Conservation (phyloP, 2,797 vertebrate species). For the Danio kyathit region DNA sequence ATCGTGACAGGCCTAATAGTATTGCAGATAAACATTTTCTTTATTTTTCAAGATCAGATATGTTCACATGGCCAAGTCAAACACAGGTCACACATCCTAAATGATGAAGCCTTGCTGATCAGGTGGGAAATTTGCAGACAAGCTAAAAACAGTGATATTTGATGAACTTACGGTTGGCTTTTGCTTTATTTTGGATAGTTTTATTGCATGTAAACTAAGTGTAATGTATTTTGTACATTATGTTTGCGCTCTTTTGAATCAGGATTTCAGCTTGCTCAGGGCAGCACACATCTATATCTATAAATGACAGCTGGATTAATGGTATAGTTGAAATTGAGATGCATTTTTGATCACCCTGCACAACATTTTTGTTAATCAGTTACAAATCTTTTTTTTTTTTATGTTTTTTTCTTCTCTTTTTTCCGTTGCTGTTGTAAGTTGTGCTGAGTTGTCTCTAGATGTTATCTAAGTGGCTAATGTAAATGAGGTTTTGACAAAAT, state of each 20-base stretch:
- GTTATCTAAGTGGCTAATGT: conserved; percentile 2
- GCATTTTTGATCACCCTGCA: too few species aligned
- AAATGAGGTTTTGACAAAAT: not conserved
- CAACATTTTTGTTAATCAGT: not conserved
- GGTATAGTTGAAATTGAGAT: too few species aligned
- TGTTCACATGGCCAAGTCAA: not conserved
- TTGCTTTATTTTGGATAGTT: not conserved
- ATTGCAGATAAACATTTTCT: too few species aligned
- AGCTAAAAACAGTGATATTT: not conserved
- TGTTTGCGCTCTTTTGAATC: too few species aligned
- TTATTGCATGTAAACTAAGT: not conserved
- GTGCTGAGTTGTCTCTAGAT: not conserved
- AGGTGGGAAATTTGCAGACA: not conserved
- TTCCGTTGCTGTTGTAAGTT: not conserved
- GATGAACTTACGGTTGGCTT: not conserved
- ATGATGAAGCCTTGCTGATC: not conserved
- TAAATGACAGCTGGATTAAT: too few species aligned
- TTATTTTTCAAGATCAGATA: not conserved
- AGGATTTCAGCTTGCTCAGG: too few species aligned
- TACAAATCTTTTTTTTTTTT: not conserved
- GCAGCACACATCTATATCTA: too few species aligned
- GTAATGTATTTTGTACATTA: too few species aligned
- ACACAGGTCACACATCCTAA: not conserved
- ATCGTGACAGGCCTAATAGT: too few species aligned
- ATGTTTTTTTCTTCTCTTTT: too few species aligned